Percentiles rank a stretch among this genome's conserved stretches.
Evolutionary conservation across 2,797 vertebrate species (phyloP).

Genomic region (Mormyrus hasselquistii): DNA sequence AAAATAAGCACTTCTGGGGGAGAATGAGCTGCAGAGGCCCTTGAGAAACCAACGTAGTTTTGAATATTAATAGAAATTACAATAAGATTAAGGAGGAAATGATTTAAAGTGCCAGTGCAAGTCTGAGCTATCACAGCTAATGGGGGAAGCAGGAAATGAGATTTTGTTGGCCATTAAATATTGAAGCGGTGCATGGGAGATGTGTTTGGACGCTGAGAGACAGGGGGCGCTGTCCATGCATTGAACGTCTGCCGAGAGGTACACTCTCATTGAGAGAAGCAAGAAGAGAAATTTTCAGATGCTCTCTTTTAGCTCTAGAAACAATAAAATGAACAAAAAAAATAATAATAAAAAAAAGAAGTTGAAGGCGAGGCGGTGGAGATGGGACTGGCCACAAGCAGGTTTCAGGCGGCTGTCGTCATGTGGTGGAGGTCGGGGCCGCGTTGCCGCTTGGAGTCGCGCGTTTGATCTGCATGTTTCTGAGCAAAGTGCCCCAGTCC

Average conservation of each 20-base stretch:
- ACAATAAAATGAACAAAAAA: not conserved
- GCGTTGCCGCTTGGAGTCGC: not conserved
- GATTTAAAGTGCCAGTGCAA: conserved; percentile 25
- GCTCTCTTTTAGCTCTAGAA: not conserved
- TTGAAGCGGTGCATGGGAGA: conserved; percentile 29
- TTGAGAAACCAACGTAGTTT: conserved; percentile 31
- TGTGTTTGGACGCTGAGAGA: conserved; percentile 15
- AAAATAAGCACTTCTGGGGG: conserved; percentile 34
- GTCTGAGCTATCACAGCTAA: conserved; percentile 18
- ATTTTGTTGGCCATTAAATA: conserved; percentile 40
- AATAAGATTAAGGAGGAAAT: conserved; percentile 36
- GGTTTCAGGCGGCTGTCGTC: conserved; percentile 4
- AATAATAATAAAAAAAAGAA: not conserved
- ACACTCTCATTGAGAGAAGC: not conserved
- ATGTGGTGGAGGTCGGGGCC: not conserved
- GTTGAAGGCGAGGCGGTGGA: not conserved
- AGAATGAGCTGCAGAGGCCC: conserved; percentile 23
- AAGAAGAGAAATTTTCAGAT: not conserved
- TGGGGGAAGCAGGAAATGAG: conserved; percentile 24
- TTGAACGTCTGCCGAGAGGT: not conserved
- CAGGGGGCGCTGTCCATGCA: not conserved
- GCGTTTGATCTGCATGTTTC: not conserved
- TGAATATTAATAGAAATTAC: conserved; percentile 47
- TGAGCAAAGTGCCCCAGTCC: not conserved
- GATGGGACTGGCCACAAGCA: not conserved